These are phyloP conservation scores for Silurus asotus DNA, from an alignment of 2,113 vertebrate genomes.

Conservation along the genomic window DNA sequence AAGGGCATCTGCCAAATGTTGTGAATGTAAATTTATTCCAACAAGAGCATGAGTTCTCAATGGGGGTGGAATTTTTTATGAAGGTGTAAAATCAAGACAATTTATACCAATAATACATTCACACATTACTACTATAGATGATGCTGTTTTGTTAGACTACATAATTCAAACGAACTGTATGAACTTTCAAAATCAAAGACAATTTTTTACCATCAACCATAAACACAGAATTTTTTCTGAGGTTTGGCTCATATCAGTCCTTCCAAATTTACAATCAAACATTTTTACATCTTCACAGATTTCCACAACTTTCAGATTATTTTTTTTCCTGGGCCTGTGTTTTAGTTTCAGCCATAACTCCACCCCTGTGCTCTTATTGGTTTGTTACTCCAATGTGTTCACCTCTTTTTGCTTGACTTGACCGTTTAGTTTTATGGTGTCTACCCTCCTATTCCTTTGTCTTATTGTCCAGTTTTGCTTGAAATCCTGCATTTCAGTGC, in stretches of 20 bases:
- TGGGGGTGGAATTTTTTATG: neutral
- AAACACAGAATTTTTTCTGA: neutral
- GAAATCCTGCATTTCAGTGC: neutral
- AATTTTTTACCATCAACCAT: neutral
- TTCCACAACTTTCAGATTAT: neutral
- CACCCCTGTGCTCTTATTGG: neutral
- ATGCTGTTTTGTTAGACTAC: neutral
- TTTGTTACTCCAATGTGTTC: neutral
- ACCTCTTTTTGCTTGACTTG: constrained; percentile 4
- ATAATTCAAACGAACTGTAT: neutral
- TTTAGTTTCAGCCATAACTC: neutral
- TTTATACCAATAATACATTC: neutral
- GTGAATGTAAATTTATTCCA: too few species aligned
- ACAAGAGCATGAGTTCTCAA: neutral
- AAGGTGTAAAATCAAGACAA: neutral
- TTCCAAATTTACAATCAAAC: neutral
- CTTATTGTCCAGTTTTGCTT: neutral
- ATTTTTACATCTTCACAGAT: too few species aligned
- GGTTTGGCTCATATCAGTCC: neutral
- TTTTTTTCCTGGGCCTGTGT: neutral
- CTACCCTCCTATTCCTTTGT: neutral
- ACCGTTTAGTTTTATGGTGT: neutral
- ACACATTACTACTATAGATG: neutral
- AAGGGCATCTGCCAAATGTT: too few species aligned
- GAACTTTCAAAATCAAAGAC: neutral